A percentile compares a stretch with the other conserved stretches of the same genome.
phyloP scores from a whole-genome alignment of 2,888 invertebrate genomes.

The Agrilus mali region DNA sequence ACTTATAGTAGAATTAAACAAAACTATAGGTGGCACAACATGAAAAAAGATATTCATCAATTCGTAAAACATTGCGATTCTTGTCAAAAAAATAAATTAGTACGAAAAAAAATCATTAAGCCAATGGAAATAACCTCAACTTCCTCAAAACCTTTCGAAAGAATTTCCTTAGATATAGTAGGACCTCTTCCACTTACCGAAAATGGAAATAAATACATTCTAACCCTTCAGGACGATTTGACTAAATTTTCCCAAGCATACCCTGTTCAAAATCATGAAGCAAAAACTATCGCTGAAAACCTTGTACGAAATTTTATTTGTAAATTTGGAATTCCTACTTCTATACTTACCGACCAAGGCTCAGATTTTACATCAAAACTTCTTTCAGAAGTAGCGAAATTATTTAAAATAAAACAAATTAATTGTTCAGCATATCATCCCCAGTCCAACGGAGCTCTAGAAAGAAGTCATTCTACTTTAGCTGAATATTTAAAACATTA shows the following conservation, averaged over 20 bases:
- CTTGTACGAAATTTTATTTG: conserved; percentile 12
- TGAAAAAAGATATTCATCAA: conserved; percentile 22
- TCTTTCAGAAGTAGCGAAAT: conserved; percentile 18
- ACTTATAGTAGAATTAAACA: conserved; percentile 18
- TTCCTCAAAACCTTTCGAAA: conserved; percentile 18
- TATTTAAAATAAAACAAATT: conserved; percentile 22
- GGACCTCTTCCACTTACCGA: conserved; percentile 18
- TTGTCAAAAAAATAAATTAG: conserved; percentile 23
- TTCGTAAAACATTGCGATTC: conserved; percentile 20
- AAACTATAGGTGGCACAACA: conserved; percentile 21
- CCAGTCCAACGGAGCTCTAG: conserved; percentile 21
- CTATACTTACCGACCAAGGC: conserved; percentile 12
- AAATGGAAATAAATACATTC: conserved; percentile 16
- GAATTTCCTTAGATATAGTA: conserved; percentile 21
- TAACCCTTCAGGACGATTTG: conserved; percentile 22
- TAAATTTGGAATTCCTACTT: conserved; percentile 12
- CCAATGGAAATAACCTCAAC: conserved; percentile 24
- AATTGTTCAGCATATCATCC: conserved; percentile 21
- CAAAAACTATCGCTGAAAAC: conserved; percentile 10
- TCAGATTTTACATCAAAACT: conserved; percentile 17
- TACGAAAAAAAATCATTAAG: conserved; percentile 11
- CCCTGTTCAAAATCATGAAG: conserved; percentile 21
- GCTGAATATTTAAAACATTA: conserved; percentile 20
- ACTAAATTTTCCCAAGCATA: conserved; percentile 19
- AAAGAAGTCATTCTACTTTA: conserved; percentile 20